Evolutionary conservation across 2,113 vertebrate species (phyloP).

Genomic region (Rhipidura dahli): DNA sequence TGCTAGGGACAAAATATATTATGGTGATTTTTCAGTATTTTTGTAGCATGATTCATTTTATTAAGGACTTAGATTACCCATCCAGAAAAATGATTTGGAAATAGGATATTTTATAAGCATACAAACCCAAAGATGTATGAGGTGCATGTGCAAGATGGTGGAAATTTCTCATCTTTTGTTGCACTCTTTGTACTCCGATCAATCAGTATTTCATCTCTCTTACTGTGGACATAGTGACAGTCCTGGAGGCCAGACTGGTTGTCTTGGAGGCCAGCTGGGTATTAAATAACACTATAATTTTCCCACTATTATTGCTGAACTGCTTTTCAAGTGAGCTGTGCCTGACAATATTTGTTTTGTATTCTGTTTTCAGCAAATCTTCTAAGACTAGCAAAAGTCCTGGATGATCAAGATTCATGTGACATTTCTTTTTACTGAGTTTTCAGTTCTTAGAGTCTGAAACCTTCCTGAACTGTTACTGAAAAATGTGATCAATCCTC

Average conservation of each 20-base stretch:
- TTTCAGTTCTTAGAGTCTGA: constrained; percentile 2
- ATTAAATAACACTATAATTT: not conserved
- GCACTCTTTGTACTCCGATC: not conserved
- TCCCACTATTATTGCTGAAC: not conserved
- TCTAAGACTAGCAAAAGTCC: not conserved
- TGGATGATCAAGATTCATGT: not conserved
- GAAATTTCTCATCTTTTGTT: not conserved
- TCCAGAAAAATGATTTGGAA: not conserved
- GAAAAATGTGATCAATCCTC: constrained; percentile 39
- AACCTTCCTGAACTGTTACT: constrained; percentile 43
- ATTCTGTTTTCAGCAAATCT: not conserved
- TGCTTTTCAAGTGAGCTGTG: not conserved
- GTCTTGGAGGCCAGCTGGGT: not conserved
- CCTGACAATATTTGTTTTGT: not conserved
- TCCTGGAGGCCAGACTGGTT: not conserved
- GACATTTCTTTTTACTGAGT: not conserved
- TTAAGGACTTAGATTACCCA: not conserved
- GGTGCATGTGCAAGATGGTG: not conserved
- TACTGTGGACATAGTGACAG: not conserved
- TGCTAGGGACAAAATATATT: not conserved
- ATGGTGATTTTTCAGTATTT: not conserved
- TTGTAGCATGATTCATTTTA: not conserved
- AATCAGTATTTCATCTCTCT: not conserved
- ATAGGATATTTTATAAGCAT: not conserved
- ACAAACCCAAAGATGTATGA: not conserved